These are phyloP conservation scores for Chrysochloris asiatica DNA, from an alignment of 2,113 vertebrate species.

Conservation along the genomic window DNA sequence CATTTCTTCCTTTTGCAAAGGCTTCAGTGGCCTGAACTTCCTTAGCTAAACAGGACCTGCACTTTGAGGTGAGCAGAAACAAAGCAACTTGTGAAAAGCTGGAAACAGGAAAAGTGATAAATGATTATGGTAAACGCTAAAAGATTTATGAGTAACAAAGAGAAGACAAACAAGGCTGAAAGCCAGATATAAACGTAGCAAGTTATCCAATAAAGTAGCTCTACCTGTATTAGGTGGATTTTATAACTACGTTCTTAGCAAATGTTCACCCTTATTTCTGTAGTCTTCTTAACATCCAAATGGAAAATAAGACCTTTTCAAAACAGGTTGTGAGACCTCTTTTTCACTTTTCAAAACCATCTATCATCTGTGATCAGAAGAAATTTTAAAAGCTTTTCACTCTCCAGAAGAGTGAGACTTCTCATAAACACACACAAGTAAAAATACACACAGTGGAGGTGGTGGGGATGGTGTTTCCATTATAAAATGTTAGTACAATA, in stretches of 20 bases:
- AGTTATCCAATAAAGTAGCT: slow-evolving; percentile 56
- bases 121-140: slow-evolving; percentile 87
- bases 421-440: slow-evolving; percentile 7
- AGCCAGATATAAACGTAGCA: slow-evolving; percentile 74
- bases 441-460: not conserved
- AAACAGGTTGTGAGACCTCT: not conserved
- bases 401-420: slow-evolving; percentile 14
- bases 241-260: slow-evolving; percentile 27
- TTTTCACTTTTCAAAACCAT: slow-evolving; percentile 33
- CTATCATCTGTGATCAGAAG: not conserved
- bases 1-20: slow-evolving; percentile 92
- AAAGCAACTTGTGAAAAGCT: slow-evolving; percentile 90
- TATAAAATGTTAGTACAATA: not conserved
- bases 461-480: not conserved
- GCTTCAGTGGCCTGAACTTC: slow-evolving; percentile 91
- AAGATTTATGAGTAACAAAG: slow-evolving; percentile 90
- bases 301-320: slow-evolving; percentile 33
- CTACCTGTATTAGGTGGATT: slow-evolving; percentile 33
- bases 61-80: slow-evolving; percentile 88
- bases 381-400: slow-evolving; percentile 14
- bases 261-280: slow-evolving; percentile 22
- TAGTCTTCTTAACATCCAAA: slow-evolving; percentile 47
- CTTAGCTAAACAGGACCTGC: slow-evolving; percentile 91
- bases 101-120: slow-evolving; percentile 95
- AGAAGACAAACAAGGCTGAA: slow-evolving; percentile 81